Base-by-base conservation (phyloP, 1,140 invertebrate species). In the Orius insidiosus region DNA sequence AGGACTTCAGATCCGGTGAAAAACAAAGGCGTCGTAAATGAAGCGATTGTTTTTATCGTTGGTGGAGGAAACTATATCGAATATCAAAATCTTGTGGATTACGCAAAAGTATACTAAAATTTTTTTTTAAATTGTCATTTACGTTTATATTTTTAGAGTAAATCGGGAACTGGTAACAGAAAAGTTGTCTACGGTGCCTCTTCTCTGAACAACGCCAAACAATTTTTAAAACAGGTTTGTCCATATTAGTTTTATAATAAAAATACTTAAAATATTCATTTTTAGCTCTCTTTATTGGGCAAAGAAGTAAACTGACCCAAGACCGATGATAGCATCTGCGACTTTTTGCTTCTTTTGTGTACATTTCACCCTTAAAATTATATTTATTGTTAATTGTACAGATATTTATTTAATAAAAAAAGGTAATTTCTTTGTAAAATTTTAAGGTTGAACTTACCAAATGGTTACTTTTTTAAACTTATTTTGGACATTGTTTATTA, bases 21-120 rank as follows among this genome's bases (percentile, higher is more conserved):
- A 58, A 78, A 71, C 60, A 65, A 72, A 48, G 53, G 59, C 11
- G 46, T 50, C 15, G 53, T 84, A 61, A 76, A 85, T 60, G 88
- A 92, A 59, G 86, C 89, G 9, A 80, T 96, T 54, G 92, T 98
- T 6, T 98, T 98, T 63, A 71, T 98, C 41, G 85, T 98, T 19
- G 95, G 95, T 43, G 95, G 95, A 48, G 95, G 95, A 24, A 98
- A 96, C 69, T 98, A 98, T 60, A 96, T 97, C 55, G 95, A 99
- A 66, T 98, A 98, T 63, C 93, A 98, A 63, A 98, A 99, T 72
- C 70, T 99, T 32, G 74, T 88, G 30, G 93, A 98, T 62, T 96
- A 94, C 62, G 82, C 81, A 10, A 95, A 88, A 68, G 76, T 80
- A 64, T 53, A n/a, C n/a, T 11, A 9, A 15, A 3, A 13, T 13